These are phyloP conservation scores for Spodoptera littoralis DNA, from an alignment of 2,888 invertebrate species.

Conservation along the genomic window DNA sequence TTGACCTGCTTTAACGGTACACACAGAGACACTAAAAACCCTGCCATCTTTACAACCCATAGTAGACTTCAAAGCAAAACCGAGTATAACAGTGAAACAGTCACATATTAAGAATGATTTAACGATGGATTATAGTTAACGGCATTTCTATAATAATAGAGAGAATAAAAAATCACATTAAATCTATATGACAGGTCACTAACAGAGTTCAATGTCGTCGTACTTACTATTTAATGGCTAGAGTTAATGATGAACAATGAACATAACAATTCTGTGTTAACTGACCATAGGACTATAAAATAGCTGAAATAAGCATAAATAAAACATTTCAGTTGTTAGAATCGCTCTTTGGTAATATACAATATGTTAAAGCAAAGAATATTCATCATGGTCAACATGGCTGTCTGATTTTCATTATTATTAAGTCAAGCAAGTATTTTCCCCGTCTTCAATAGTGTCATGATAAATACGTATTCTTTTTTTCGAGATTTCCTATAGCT, in stretches of 20 bases:
- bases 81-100: slow-evolving; percentile 4
- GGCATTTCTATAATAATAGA: slow-evolving; percentile 12
- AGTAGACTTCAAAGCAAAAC: slow-evolving; percentile 21
- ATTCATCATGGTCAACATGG: too few species aligned
- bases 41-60: slow-evolving; percentile 5
- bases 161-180: slow-evolving; percentile 26
- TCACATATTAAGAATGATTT: slow-evolving; percentile 25
- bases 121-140: slow-evolving; percentile 22
- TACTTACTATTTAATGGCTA: slow-evolving; percentile 15
- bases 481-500: too few species aligned
- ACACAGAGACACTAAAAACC: too few species aligned
- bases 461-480: too few species aligned
- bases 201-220: slow-evolving; percentile 39
- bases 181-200: slow-evolving; percentile 20
- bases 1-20: slow-evolving; percentile 1
- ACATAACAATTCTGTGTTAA: slow-evolving; percentile 29
- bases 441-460: too few species aligned
- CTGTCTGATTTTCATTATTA: too few species aligned
- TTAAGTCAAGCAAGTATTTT: too few species aligned
- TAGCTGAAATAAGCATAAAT: too few species aligned
- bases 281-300: slow-evolving; percentile 12
- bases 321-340: too few species aligned
- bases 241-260: slow-evolving; percentile 8
- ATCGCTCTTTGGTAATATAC: too few species aligned
- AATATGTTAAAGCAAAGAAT: too few species aligned